Base-by-base conservation (phyloP, 2,113 vertebrate species). In the Alethe diademata region DNA sequence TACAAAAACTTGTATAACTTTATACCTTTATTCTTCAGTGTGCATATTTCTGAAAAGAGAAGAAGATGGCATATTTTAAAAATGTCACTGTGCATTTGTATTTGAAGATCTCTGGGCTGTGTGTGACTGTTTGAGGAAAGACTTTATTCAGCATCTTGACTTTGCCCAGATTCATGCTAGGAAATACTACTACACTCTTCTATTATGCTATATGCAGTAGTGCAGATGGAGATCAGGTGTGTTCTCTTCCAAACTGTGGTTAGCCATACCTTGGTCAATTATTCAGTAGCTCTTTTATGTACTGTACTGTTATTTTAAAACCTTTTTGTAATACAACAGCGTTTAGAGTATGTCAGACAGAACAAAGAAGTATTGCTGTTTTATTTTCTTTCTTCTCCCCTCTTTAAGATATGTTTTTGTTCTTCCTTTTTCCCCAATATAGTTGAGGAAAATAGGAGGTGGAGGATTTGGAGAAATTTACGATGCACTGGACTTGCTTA, bases 391-490 rank as follows among this genome's bases (percentile, higher is more conserved):
- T 79, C 22, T 80, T 58, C 25, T 75, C 6, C 19, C 6, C 3
- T 26, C 14, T 84, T 76, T 81, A 33, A 78, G 91, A 78, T 80
- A 62, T 69, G 8, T 5, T 89, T 74, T 89, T 60, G 5, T 58
- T 83, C 19, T 38, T 57, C 73, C 7, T 75, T 92, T 64, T 71
- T 47, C 69, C 89, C 74, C 69, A 56, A 53, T 95, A n/a, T 82
- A 99, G 99, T 90, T 98, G 92, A 99, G 99, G 96, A 99, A 99
- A 97, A 99, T 99, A 71, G 99, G 99, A 54, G 99, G 99, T 9
- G 99, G 99, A 29, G 99, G 99, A 51, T 99, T 99, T 90, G 99
- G 99, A 96, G 99, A 99, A 98, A 99, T 99, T 97, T 99, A 99
- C 97, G 99, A 99, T 98, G 99, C 99, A 10, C 88, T 99, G 98